phyloP scores from a whole-genome alignment of 92 coral and sea anemone genomes.

The Phenganax stokvisi region DNA sequence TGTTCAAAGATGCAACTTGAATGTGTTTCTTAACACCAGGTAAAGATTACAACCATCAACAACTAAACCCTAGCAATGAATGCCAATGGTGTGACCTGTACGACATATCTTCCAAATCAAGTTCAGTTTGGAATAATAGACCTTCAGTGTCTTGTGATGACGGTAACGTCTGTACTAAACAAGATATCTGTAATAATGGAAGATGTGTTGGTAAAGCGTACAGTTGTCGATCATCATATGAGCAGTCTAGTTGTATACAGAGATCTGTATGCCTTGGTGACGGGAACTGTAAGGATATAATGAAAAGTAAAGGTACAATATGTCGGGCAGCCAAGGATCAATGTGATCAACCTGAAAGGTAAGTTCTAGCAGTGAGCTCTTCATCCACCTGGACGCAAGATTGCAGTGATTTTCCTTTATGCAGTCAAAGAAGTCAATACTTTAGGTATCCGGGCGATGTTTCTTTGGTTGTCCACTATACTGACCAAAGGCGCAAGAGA shows the following conservation, averaged over 20 bases:
- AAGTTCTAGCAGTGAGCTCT: not conserved
- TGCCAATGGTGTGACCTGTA: slow-evolving; percentile 85
- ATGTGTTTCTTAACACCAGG: slow-evolving; percentile 39
- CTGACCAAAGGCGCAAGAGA: too few species aligned
- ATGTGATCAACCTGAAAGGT: slow-evolving; percentile 88
- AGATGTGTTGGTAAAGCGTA: slow-evolving; percentile 57
- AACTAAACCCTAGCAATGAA: slow-evolving; percentile 58
- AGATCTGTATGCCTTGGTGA: slow-evolving; percentile 63
- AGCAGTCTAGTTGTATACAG: slow-evolving; percentile 62
- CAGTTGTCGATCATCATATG: slow-evolving; percentile 59
- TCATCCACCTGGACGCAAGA: too few species aligned
- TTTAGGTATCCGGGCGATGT: too few species aligned
- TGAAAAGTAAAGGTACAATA: slow-evolving; percentile 62
- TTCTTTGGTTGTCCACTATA: too few species aligned
- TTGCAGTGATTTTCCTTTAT: too few species aligned
- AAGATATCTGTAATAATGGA: slow-evolving; percentile 63
- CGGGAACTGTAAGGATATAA: slow-evolving; percentile 57
- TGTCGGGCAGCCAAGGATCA: slow-evolving; percentile 72
- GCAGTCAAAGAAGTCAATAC: too few species aligned
- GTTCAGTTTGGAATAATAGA: slow-evolving; percentile 67
- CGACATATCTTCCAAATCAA: slow-evolving; percentile 53
- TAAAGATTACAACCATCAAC: slow-evolving; percentile 69
- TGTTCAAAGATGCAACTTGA: too few species aligned
- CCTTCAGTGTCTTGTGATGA: slow-evolving; percentile 69
- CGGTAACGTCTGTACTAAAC: slow-evolving; percentile 61